Conservation (phyloP, 1,140 invertebrate species). For the Dreissena rostriformis region DNA sequence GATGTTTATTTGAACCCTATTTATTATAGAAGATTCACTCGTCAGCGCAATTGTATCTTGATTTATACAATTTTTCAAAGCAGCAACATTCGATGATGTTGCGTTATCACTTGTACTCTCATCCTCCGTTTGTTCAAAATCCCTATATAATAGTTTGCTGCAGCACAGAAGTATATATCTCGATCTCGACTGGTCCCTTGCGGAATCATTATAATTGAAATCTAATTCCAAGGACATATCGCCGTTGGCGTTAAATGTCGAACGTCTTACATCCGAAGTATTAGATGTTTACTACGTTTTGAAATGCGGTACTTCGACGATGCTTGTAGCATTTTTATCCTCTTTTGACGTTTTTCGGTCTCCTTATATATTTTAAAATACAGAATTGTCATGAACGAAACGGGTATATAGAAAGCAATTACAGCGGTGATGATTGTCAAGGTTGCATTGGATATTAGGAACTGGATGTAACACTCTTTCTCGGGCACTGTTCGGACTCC, state of each 20-base stretch:
- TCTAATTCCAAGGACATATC: conserved; percentile 19
- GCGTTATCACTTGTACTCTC: conserved; percentile 74
- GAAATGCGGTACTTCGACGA: conserved; percentile 79
- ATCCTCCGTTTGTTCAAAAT: conserved; percentile 76
- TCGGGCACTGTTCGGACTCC: conserved; percentile 93
- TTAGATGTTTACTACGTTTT: too few species aligned
- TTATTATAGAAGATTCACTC: too few species aligned
- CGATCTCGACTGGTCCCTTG: conserved; percentile 44
- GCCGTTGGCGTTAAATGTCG: conserved; percentile 26
- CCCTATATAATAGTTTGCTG: conserved; percentile 76
- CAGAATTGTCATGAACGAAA: conserved; percentile 83
- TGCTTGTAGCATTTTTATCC: conserved; percentile 96
- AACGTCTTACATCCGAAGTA: conserved; percentile 36
- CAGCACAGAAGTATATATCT: conserved; percentile 60
- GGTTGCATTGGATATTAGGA: conserved; percentile 98
- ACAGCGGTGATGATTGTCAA: conserved; percentile 92
- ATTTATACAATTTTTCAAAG: too few species aligned
- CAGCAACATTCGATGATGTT: conserved; percentile 59
- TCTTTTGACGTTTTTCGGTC: conserved; percentile 94
- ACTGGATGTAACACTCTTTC: conserved; percentile 98
- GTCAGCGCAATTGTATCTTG: too few species aligned
- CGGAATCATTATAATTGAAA: conserved; percentile 54
- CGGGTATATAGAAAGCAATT: conserved; percentile 98
- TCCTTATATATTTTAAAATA: conserved; percentile 92
- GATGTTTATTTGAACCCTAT: too few species aligned